phyloP scores from a whole-genome alignment of 2,113 vertebrate species.

The Motacilla alba region DNA sequence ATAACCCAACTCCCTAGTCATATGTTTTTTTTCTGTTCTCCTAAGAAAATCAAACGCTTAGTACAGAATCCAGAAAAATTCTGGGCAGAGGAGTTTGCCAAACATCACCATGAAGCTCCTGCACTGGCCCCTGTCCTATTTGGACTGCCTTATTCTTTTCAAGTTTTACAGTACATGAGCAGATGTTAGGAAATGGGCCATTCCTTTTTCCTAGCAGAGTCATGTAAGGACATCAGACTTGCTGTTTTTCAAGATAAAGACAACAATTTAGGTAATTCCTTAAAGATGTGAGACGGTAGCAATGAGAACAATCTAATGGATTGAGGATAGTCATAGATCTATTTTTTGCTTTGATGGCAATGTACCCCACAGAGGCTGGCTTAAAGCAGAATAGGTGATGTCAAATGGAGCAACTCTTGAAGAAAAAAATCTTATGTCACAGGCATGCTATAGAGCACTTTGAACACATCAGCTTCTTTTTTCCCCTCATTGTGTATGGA shows the following conservation, averaged over 20 bases:
- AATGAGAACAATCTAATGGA: background rate
- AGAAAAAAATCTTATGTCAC: background rate
- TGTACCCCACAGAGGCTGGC: rapidly evolving
- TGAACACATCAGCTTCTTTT: background rate
- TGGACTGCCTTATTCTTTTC: background rate
- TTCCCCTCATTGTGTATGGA: background rate
- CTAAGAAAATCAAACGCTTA: background rate
- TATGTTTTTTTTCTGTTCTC: background rate
- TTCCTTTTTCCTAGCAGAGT: background rate
- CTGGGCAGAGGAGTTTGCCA: background rate
- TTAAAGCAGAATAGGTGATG: background rate
- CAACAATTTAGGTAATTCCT: background rate
- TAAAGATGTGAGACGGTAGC: background rate
- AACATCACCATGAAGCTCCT: background rate
- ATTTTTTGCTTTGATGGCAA: background rate
- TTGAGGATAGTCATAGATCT: background rate
- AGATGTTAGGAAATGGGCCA: background rate
- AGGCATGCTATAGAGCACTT: background rate
- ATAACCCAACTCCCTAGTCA: background rate
- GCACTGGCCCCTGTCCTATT: background rate
- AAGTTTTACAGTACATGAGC: background rate
- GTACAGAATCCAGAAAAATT: background rate
- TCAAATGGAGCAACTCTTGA: background rate
- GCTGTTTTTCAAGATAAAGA: background rate
- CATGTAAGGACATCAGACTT: background rate